These are phyloP conservation scores for Nemoura dubitans DNA, from an alignment of 2,888 invertebrate genomes.

Conservation along the genomic window DNA sequence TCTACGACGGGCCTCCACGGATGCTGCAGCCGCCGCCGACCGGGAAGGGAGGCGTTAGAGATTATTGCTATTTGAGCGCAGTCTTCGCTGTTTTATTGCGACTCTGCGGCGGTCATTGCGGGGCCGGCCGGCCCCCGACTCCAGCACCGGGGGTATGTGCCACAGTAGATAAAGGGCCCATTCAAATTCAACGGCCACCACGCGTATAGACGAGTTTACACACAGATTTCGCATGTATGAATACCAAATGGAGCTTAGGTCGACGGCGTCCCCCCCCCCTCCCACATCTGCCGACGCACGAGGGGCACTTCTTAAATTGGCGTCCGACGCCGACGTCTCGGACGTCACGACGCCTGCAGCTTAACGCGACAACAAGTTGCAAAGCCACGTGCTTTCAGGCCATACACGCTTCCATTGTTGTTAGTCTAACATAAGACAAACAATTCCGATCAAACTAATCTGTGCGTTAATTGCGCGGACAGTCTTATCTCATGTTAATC, in stretches of 20 bases:
- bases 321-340: neutral
- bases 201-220: too few relatives aligned
- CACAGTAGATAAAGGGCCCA: neutral
- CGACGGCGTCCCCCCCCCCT: neutral
- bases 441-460: neutral
- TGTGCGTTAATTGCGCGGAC: neutral
- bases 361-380: neutral
- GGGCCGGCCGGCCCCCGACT: too few relatives aligned
- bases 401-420: too few relatives aligned
- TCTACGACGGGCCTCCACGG: neutral
- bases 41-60: neutral
- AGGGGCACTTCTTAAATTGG: neutral
- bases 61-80: neutral
- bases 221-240: slow-evolving; percentile 1
- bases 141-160: too few relatives aligned
- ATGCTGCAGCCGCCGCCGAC: too few relatives aligned
- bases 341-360: neutral
- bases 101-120: neutral
- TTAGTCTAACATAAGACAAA: neutral
- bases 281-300: neutral
- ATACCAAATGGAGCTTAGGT: neutral
- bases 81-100: neutral
- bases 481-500: slow-evolving; percentile 25
- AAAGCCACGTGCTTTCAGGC: neutral
- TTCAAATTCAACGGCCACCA: neutral